Base-by-base conservation (phyloP, 1,140 invertebrate species). In the Phocides pigmalion region DNA sequence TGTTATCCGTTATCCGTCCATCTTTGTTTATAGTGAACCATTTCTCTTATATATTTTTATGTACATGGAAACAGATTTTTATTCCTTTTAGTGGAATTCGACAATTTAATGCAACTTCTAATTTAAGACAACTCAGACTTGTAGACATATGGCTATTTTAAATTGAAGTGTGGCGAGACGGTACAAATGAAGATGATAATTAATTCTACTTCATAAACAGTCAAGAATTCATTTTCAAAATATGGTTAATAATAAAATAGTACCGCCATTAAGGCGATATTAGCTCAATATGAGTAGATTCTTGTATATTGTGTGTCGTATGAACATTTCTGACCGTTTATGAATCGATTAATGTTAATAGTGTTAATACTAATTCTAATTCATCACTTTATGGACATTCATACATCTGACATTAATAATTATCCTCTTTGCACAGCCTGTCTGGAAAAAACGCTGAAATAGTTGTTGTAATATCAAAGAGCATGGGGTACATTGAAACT, bases 381-480 rank as follows among this genome's bases (percentile, higher is more conserved):
- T 81, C 71, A 84, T 85, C 82, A 86, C 81, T 87, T 82, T 73
- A 79, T 85, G 75, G 79, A 87, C 88, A 91, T 91, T 89, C 88
- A 91, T 89, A 91, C 82, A 77, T 91, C 83, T 81, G 87, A 87
- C 85, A 90, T 70, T 80, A 79, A 89, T 73, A 75, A 83, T 66
- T 81, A 81, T 87, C 84, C 84, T 87, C 84, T 84, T 88, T 81
- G 82, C 87, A 89, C 89, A 90, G 89, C 89, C 89, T 59, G 76
- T 90, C 87, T 87, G 86, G 80, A 89, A 88, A 85, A 82, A 82
- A 81, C 79, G 84, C 87, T 79, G 74, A 79, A 68, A 77, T 78
- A 91, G 89, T 87, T 85, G 77, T 89, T 90, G 89, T 91, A 91
- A 91, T 90, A 91, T 91, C 78, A 89, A 91, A 91, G 83, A 91